A percentile compares a stretch with the other conserved stretches of the same genome.
phyloP scores from a whole-genome alignment of 2,888 invertebrate species.

The Parnassius glacialis region DNA sequence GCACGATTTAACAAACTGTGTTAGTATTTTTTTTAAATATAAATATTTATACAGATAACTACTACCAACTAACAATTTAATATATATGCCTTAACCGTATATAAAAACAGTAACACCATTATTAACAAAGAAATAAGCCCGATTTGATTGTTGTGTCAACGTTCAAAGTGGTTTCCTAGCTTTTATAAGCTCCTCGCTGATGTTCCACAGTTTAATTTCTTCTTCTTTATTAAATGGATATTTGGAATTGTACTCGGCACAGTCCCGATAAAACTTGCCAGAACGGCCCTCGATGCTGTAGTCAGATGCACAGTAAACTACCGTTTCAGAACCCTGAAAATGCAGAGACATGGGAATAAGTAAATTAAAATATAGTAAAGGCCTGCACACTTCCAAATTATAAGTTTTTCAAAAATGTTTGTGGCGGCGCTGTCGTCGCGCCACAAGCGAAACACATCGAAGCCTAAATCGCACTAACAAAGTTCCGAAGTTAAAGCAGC shows the following conservation, averaged over 20 bases:
- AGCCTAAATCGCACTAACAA: too few relatives aligned
- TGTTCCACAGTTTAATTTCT: slow-evolving; percentile 85
- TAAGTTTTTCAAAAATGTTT: too few relatives aligned
- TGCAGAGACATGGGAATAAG: background rate
- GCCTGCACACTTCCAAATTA: too few relatives aligned
- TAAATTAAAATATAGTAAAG: too few relatives aligned
- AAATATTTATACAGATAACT: too few relatives aligned
- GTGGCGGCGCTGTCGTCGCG: too few relatives aligned
- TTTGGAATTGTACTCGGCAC: slow-evolving; percentile 82
- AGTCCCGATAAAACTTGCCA: slow-evolving; percentile 89
- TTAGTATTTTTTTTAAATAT: too few relatives aligned
- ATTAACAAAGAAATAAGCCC: background rate
- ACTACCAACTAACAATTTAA: too few relatives aligned
- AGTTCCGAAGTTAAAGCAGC: too few relatives aligned
- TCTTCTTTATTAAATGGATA: slow-evolving; percentile 82
- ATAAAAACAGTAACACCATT: background rate
- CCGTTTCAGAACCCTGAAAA: slow-evolving; percentile 88
- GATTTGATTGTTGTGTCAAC: background rate
- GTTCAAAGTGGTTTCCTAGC: slow-evolving; percentile 51
- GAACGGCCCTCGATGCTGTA: slow-evolving; percentile 79
- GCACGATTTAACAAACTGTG: too few relatives aligned
- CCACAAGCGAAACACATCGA: too few relatives aligned
- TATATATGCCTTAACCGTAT: background rate
- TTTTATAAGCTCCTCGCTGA: slow-evolving; percentile 80
- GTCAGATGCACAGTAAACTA: slow-evolving; percentile 88